Percentiles rank a stretch among this genome's conserved stretches.
Evolutionary conservation across 1,140 invertebrate genomes (phyloP).

Genomic region (Pseudomyrmex pallidus): DNA sequence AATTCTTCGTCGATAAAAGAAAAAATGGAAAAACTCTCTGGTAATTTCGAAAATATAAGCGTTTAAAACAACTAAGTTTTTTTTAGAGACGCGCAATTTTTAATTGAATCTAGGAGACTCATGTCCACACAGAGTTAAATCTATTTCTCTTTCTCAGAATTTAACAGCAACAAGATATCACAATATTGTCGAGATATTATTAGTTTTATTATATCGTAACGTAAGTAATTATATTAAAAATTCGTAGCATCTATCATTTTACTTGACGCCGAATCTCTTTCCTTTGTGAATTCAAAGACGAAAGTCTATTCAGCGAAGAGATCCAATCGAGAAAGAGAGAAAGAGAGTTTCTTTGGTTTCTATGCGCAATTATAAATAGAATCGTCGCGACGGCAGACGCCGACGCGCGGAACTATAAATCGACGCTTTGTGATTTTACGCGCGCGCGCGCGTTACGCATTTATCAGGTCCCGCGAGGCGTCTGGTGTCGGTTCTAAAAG

Average conservation of each 20-base stretch:
- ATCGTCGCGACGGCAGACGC: conserved; percentile 65
- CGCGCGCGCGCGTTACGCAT: conserved; percentile 47
- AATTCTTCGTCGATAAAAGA: no score
- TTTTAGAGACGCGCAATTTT: no score
- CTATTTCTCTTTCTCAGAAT: background rate
- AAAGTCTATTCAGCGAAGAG: conserved; percentile 19
- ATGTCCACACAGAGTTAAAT: no score
- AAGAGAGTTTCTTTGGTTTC: conserved; percentile 15
- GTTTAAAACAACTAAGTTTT: no score
- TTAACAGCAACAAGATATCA: no score
- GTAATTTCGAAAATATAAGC: no score
- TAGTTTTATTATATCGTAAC: background rate
- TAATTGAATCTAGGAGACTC: no score
- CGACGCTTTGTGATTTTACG: conserved; percentile 75
- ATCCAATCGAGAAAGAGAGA: background rate
- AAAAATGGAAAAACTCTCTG: no score
- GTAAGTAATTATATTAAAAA: background rate
- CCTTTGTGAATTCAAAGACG: background rate
- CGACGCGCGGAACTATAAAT: conserved; percentile 77
- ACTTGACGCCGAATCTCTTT: background rate
- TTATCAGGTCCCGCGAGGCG: conserved; percentile 40
- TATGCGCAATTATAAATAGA: conserved; percentile 73
- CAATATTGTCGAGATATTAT: no score
- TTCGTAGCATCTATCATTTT: background rate
- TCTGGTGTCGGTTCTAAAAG: conserved; percentile 24